Evolutionary conservation across 37 sponge, comb jelly and placozoan species (phyloP).

Genomic region (Eunapius fragilis): DNA sequence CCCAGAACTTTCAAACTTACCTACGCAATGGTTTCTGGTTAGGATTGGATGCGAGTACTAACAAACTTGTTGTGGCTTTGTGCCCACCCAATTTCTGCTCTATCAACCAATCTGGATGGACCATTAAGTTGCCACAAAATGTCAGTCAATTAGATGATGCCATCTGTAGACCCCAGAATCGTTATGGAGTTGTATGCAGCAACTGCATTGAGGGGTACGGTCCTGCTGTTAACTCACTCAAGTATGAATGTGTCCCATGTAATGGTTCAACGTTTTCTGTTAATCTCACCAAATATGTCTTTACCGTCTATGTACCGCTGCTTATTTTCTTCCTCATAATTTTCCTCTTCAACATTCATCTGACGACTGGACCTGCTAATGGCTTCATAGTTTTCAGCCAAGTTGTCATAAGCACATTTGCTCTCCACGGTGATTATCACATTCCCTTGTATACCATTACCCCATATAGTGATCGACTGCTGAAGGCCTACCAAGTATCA

Average conservation of each 20-base stretch:
- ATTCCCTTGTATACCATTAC: too few species aligned
- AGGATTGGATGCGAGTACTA: background rate
- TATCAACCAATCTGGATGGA: background rate
- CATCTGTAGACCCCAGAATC: background rate
- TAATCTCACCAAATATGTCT: slow-evolving; percentile 5
- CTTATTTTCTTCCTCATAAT: slow-evolving; percentile 14
- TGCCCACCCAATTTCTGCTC: slow-evolving; percentile 34
- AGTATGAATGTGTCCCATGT: slow-evolving; percentile 2
- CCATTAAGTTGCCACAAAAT: background rate
- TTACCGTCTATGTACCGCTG: slow-evolving; percentile 24
- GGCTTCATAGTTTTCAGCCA: slow-evolving; percentile 43
- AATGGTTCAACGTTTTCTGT: background rate
- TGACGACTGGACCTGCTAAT: slow-evolving; percentile 38
- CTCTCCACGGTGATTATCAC: slow-evolving; percentile 16
- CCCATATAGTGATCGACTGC: background rate
- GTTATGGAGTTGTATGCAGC: slow-evolving; percentile 1
- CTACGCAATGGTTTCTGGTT: slow-evolving; percentile 24
- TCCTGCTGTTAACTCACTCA: slow-evolving; percentile 18
- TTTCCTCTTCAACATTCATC: slow-evolving; percentile 36
- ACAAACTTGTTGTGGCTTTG: background rate
- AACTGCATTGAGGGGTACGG: slow-evolving; percentile 12
- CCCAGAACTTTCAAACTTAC: background rate
- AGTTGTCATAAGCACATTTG: slow-evolving; percentile 22
- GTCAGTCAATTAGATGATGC: background rate
- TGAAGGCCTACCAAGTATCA: slow-evolving; percentile 22